phyloP scores from a whole-genome alignment of 2,888 invertebrate genomes.

The Sturmia bella region DNA sequence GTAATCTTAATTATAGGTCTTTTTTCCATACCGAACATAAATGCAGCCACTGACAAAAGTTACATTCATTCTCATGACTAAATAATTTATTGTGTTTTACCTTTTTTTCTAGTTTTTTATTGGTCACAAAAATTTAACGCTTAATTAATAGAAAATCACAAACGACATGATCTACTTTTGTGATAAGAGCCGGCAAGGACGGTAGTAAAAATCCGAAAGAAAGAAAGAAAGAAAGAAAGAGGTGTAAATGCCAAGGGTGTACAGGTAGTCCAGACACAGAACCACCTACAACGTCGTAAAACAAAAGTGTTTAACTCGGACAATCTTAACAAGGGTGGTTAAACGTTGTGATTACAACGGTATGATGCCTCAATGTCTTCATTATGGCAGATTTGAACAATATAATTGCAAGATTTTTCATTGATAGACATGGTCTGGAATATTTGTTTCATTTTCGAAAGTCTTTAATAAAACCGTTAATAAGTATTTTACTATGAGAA shows the following conservation, averaged over 20 bases:
- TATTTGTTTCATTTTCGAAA: background rate
- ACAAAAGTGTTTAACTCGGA: slow-evolving; percentile 41
- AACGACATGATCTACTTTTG: slow-evolving; percentile 57
- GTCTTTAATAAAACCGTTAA: slow-evolving; percentile 6
- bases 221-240: slow-evolving; percentile 15
- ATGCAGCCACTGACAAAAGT: slow-evolving; percentile 19
- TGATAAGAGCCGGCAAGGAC: slow-evolving; percentile 36
- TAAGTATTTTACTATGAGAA: slow-evolving; percentile 23
- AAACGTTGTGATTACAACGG: slow-evolving; percentile 42
- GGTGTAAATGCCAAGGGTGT: slow-evolving; percentile 60
- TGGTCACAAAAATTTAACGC: slow-evolving; percentile 62
- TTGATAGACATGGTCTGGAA: slow-evolving; percentile 40
- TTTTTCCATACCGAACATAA: background rate
- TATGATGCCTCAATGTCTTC: slow-evolving; percentile 25
- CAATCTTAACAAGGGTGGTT: slow-evolving; percentile 50
- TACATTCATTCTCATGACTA: slow-evolving; percentile 29
- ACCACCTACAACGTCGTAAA: slow-evolving; percentile 60
- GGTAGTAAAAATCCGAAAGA: slow-evolving; percentile 14
- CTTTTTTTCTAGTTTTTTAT: slow-evolving; percentile 25
- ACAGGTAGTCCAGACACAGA: slow-evolving; percentile 66
- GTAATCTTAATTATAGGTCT: slow-evolving; percentile 20
- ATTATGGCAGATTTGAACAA: background rate
- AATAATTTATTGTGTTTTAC: background rate
- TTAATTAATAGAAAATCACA: slow-evolving; percentile 63
- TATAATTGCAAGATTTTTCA: slow-evolving; percentile 54